phyloP scores from a whole-genome alignment of 2,113 vertebrate species.

The Catagonus wagneri region DNA sequence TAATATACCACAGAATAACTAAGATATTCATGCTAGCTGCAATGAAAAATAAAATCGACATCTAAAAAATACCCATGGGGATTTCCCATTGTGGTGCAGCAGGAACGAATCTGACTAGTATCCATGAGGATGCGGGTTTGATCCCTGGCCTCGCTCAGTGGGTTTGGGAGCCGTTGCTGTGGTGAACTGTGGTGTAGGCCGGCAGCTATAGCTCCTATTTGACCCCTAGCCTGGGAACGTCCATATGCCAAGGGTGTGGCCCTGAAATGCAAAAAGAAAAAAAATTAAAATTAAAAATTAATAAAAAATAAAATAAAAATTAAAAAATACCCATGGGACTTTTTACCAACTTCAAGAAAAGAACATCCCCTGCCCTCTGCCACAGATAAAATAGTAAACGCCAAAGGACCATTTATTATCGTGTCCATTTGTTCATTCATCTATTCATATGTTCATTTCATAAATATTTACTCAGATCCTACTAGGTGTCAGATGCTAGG shows the following conservation, averaged over 20 bases:
- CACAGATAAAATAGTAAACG: not conserved
- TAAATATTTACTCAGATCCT: not conserved
- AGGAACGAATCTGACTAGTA: too few relatives aligned
- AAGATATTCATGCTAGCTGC: not conserved
- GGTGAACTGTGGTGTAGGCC: too few relatives aligned
- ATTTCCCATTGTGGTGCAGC: too few relatives aligned
- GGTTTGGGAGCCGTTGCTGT: too few relatives aligned
- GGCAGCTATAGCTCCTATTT: too few relatives aligned
- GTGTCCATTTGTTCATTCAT: not conserved
- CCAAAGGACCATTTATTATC: not conserved
- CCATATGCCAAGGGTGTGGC: too few relatives aligned
- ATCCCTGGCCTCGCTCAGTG: too few relatives aligned
- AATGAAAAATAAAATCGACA: not conserved
- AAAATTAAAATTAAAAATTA: too few relatives aligned
- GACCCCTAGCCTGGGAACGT: too few relatives aligned
- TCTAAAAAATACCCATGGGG: not conserved
- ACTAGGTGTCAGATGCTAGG: not conserved
- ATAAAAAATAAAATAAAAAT: too few relatives aligned
- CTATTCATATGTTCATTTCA: not conserved
- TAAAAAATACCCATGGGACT: not conserved
- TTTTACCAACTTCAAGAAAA: constrained; percentile 17
- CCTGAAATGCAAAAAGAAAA: too few relatives aligned
- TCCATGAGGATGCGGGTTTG: too few relatives aligned
- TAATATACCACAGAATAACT: constrained; percentile 30
- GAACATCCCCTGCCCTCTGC: not conserved